Evolutionary conservation across 2,797 vertebrate species (phyloP).

Genomic region (Hylomyscus alleni): DNA sequence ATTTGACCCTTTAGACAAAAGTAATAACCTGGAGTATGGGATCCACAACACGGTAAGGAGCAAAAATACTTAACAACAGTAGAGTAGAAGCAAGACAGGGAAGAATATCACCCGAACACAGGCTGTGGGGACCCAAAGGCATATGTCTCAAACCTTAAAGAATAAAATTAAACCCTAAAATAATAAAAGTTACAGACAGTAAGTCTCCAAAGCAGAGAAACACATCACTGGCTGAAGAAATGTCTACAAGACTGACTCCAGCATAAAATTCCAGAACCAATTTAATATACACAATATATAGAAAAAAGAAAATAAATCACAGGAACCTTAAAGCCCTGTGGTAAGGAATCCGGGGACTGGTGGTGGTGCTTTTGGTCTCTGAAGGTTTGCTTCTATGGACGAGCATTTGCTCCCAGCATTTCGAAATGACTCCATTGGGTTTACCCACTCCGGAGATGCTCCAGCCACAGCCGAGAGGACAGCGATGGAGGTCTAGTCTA

Average conservation of each 20-base stretch:
- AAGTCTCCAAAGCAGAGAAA: not conserved
- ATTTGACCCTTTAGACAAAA: not conserved
- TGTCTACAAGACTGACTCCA: too few relatives aligned
- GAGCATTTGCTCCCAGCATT: not conserved
- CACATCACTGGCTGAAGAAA: not conserved
- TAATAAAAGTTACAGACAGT: not conserved
- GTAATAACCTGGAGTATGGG: not conserved
- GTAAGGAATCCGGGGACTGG: not conserved
- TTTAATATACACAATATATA: not conserved
- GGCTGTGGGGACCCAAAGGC: not conserved
- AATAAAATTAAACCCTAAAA: not conserved
- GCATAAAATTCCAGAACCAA: not conserved
- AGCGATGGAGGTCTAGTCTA: not conserved
- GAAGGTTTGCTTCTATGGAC: not conserved
- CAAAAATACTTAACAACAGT: not conserved
- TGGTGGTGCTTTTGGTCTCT: not conserved
- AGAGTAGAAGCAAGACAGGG: not conserved
- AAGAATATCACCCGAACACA: not conserved
- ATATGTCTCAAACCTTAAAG: not conserved
- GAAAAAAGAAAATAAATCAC: too few relatives aligned
- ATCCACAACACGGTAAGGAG: not conserved
- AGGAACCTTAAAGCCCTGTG: not conserved
- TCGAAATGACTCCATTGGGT: not conserved
- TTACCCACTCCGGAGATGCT: too few relatives aligned
- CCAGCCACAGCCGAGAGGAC: not conserved